Conservation (phyloP, 2,113 vertebrate species). For the Lampris megalopsis region DNA sequence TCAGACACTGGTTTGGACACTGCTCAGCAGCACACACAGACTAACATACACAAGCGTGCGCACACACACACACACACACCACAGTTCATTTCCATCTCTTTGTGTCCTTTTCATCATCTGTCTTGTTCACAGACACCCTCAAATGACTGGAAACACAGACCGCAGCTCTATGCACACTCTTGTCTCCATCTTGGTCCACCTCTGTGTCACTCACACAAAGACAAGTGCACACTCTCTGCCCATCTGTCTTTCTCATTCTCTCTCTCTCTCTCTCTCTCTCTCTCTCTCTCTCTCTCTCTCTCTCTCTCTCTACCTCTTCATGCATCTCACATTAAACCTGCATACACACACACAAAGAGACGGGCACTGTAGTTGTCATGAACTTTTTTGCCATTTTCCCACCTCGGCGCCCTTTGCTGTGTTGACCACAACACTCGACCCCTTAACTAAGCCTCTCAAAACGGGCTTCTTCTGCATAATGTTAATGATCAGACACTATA, state of each 20-base stretch:
- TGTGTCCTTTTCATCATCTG: conserved; percentile 3
- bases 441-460: conserved; percentile 67
- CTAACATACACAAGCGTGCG: neutral
- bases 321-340: too few relatives aligned
- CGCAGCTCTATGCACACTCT: neutral
- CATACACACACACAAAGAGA: neutral
- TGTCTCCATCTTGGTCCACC: too few relatives aligned
- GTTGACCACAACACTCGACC: conserved; percentile 32
- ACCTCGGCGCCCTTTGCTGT: conserved; percentile 16
- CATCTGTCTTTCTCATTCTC: too few relatives aligned
- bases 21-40: conserved; percentile 55
- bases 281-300: too few relatives aligned
- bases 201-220: too few relatives aligned
- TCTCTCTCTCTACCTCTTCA: too few relatives aligned
- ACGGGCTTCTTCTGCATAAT: conserved; percentile 50
- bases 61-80: conserved; percentile 6
- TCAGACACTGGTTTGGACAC: conserved; percentile 54
- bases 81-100: neutral
- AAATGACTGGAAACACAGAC: conserved; percentile 17
- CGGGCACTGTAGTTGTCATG: neutral
- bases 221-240: too few relatives aligned
- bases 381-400: conserved; percentile 25
- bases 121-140: conserved; percentile 22
- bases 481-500: conserved; percentile 52
- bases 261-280: too few relatives aligned